These are phyloP conservation scores for Anadara kagoshimensis DNA, from an alignment of 1,140 invertebrate genomes.

Conservation along the genomic window DNA sequence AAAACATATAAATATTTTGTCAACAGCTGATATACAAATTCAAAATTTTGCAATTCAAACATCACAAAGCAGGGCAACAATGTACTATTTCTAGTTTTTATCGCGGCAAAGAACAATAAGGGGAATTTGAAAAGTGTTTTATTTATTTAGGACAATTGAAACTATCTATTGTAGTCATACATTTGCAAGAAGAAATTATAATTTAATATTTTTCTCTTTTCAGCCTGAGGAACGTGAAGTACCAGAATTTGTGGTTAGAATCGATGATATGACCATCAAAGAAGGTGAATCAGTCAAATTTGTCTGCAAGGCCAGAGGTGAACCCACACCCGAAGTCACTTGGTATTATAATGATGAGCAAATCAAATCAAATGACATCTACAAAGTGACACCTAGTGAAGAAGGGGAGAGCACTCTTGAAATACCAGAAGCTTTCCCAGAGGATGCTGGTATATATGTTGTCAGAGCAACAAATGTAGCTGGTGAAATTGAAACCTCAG, in stretches of 20 bases:
- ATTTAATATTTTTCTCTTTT: background rate
- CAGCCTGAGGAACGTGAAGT: constrained; percentile 44
- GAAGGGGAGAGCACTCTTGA: constrained; percentile 81
- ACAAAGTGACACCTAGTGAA: constrained; percentile 65
- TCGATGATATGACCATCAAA: constrained; percentile 57
- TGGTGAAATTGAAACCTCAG: constrained; percentile 45
- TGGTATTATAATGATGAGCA: constrained; percentile 81
- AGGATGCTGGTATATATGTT: constrained; percentile 94
- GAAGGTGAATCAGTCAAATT: constrained; percentile 95
- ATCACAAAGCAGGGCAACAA: no score
- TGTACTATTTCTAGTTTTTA: no score
- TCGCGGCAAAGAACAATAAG: background rate
- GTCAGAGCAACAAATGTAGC: constrained; percentile 87
- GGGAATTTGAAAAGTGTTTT: background rate
- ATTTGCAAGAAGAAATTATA: background rate
- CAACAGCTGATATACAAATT: no score
- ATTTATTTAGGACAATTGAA: background rate
- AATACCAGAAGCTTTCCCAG: constrained; percentile 95
- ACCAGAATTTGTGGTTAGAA: constrained; percentile 59
- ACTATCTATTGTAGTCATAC: background rate
- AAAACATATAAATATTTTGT: no score
- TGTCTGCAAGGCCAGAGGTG: constrained; percentile 90
- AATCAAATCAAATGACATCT: constrained; percentile 57
- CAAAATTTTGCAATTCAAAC: no score
- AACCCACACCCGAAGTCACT: constrained; percentile 58